phyloP scores from a whole-genome alignment of 2,113 vertebrate species.

The Nansenia antarctica region DNA sequence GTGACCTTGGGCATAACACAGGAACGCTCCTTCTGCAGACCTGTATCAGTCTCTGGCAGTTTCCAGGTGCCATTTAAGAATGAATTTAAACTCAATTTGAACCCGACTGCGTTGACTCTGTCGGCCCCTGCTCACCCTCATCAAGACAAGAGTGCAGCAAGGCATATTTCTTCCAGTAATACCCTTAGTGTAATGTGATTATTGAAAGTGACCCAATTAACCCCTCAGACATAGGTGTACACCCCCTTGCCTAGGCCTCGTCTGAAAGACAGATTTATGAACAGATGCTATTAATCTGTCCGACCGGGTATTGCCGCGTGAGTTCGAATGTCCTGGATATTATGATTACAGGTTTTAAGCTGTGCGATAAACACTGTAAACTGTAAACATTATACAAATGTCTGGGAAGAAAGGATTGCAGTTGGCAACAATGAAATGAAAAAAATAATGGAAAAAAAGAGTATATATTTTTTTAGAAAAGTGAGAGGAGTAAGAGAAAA shows the following conservation, averaged over 20 bases:
- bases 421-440: no score
- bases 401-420: no score
- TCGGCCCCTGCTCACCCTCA: conserved; percentile 49
- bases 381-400: no score
- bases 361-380: background rate
- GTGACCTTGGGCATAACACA: conserved; percentile 67
- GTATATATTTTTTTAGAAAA: no score
- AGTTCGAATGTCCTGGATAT: conserved; percentile 49
- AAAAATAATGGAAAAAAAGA: no score
- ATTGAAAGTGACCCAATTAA: conserved; percentile 70
- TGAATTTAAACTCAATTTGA: conserved; percentile 66
- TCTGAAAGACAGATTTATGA: conserved; percentile 58
- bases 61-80: conserved; percentile 64
- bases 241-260: conserved; percentile 31
- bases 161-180: conserved; percentile 52
- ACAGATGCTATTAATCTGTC: conserved; percentile 53
- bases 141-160: conserved; percentile 49
- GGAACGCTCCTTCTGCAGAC: conserved; percentile 50
- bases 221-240: conserved; percentile 45
- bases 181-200: conserved; percentile 68
- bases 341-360: conserved; percentile 28
- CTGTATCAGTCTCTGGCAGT: conserved; percentile 36
- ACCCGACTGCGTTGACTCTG: conserved; percentile 53
- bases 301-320: conserved; percentile 36
- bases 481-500: no score